A percentile compares a stretch with the other conserved stretches of the same genome.
Conservation (phyloP, 53 echinoderm and acorn worm species). For the Paracentrotus lividus region DNA sequence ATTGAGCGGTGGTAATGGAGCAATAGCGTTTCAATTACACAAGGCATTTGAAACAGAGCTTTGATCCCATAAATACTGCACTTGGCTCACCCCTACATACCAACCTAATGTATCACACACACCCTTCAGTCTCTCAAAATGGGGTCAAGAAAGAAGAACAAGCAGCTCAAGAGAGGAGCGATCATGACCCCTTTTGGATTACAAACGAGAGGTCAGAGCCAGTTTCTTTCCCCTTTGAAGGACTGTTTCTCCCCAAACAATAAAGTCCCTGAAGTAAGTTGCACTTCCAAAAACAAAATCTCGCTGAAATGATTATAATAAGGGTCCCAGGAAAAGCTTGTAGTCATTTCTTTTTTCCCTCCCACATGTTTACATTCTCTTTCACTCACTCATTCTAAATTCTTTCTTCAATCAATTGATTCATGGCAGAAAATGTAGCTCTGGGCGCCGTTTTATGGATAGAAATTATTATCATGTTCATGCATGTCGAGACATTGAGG, state of each 20-base stretch:
- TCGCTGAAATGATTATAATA: conserved; percentile 10
- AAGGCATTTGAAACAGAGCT: not conserved
- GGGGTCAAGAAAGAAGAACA: not conserved
- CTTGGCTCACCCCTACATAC: conserved; percentile 16
- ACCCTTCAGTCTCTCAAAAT: not conserved
- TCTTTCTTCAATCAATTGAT: conserved; percentile 15
- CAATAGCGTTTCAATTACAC: not conserved
- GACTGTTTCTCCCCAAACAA: conserved; percentile 16
- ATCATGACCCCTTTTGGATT: conserved; percentile 26
- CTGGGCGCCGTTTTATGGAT: conserved; percentile 16
- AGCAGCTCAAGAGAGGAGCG: not conserved
- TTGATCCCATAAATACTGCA: conserved; percentile 6
- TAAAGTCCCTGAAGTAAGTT: conserved; percentile 23
- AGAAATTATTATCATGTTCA: conserved; percentile 36
- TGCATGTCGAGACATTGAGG: not conserved
- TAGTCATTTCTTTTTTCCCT: conserved; percentile 28
- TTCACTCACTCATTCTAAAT: conserved; percentile 11
- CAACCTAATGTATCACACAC: conserved; percentile 13
- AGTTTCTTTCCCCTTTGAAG: not conserved
- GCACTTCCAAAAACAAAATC: conserved; percentile 37
- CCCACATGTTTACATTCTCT: not conserved
- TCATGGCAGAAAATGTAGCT: conserved; percentile 19
- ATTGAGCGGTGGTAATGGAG: not conserved
- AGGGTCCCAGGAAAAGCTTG: not conserved
- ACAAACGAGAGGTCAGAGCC: not conserved